Evolutionary conservation across 2,113 vertebrate genomes (phyloP), one percentile per base, ranked within the genome.

Genomic region (Zapornia atra): DNA sequence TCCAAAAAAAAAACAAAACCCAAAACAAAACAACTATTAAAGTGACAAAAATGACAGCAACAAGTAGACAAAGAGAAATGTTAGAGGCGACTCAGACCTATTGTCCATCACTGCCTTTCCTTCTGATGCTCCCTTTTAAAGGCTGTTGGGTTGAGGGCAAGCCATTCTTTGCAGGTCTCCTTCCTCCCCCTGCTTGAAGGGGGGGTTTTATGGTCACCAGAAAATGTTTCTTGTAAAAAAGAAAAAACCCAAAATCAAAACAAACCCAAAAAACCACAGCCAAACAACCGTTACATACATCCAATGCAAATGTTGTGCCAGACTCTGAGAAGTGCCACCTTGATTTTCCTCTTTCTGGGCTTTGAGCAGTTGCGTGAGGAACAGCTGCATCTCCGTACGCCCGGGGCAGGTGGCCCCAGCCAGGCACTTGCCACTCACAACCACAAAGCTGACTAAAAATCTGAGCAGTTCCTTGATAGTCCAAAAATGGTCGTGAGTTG

Each of bases 371-470:
- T 99, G 99, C 98, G 98, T 88, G 46, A 93, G 96, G 90, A 98
- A 99, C 99, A 99, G 99, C 99, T 99, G 99, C 98, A 97, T 95
- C 96, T 97, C 96, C 97, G 90, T 96, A 97, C 98, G 97, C 98
- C 95, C 94, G 87, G 97, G 98, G 98, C 98, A 98, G 99, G 98
- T 98, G 98, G 98, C 97, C 97, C 95, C 92, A 94, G 98, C 98
- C 98, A 98, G 96, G 97, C 97, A 75, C 96, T 98, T 98, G 98
- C 98, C 98, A 98, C 98, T 98, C 98, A 98, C 96, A 98, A 96
- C 91, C 70, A 94, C 78, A 95, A 79, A 94, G 85, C 89, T 94
- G 96, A 96, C 44, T 18, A 48, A 95, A 96, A 92, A 90, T 91
- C 75, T 93, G 72, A 94, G 79, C 82, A 72, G 87, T 78, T 94